A percentile compares a stretch with the other conserved stretches of the same genome.
Evolutionary conservation across 2,888 invertebrate species (phyloP).

Genomic region (Helicoverpa assulta): DNA sequence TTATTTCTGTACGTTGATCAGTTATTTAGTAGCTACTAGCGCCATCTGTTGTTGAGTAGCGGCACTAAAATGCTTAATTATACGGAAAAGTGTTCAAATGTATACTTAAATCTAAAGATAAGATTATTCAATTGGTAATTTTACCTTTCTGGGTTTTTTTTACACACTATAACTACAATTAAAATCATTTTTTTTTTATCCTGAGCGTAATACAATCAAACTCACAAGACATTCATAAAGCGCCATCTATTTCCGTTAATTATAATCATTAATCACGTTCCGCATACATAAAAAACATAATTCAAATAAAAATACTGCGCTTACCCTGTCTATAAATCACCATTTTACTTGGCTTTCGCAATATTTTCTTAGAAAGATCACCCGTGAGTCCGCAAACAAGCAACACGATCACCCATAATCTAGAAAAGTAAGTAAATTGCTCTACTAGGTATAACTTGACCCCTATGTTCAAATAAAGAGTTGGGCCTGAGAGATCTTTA

Average conservation of each 20-base stretch:
- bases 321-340: slow-evolving; percentile 28
- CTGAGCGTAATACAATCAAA: not conserved
- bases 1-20: too few species aligned
- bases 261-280: not conserved
- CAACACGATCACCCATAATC: slow-evolving; percentile 80
- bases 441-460: slow-evolving; percentile 62
- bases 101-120: rapidly evolving
- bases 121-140: not conserved
- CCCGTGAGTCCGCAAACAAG: slow-evolving; percentile 87
- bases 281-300: not conserved
- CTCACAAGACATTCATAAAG: not conserved
- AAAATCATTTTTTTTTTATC: not conserved
- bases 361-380: slow-evolving; percentile 79
- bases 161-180: not conserved
- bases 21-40: not conserved
- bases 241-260: not conserved
- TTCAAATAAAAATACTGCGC: not conserved
- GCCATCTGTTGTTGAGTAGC: slow-evolving; percentile 55
- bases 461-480: slow-evolving; percentile 23
- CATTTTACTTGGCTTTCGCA: slow-evolving; percentile 53
- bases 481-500: slow-evolving; percentile 41
- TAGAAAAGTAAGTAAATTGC: slow-evolving; percentile 82
- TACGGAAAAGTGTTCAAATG: not conserved
- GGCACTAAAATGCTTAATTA: not conserved
- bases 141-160: not conserved